Percentiles rank a stretch among this genome's conserved stretches.
Evolutionary conservation across 2,113 vertebrate genomes (phyloP).

Genomic region (Macrotis lagotis): DNA sequence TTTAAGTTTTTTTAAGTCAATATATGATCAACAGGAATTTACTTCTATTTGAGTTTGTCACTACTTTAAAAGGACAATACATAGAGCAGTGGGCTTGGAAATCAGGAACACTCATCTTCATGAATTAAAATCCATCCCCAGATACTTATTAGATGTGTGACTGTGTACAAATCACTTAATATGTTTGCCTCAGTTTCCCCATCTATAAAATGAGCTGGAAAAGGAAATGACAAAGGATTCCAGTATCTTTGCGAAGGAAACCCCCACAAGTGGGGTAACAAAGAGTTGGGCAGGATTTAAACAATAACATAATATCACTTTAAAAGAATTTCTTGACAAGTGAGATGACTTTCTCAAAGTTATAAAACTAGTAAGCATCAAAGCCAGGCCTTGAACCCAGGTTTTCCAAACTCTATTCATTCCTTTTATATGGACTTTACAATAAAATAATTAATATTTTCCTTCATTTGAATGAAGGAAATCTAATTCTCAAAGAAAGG

Average conservation of each 20-base stretch:
- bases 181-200: not conserved
- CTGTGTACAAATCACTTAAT: not conserved
- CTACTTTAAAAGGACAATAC: not conserved
- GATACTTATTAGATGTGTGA: not conserved
- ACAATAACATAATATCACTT: not conserved
- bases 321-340: not conserved
- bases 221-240: not conserved
- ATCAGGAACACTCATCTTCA: not conserved
- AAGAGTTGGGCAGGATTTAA: not conserved
- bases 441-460: not conserved
- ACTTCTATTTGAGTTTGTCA: not conserved
- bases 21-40: not conserved
- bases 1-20: not conserved
- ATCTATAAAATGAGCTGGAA: not conserved
- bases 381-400: too few relatives aligned
- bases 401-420: not conserved
- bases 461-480: not conserved
- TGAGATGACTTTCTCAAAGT: not conserved
- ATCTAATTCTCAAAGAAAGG: not conserved
- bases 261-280: not conserved
- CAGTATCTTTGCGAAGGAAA: not conserved
- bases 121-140: not conserved
- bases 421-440: not conserved
- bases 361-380: not conserved
- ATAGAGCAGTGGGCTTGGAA: not conserved